Percentiles rank a stretch among this genome's conserved stretches.
phyloP scores from a whole-genome alignment of 2,888 invertebrate species.

The Lasioglossum oenotherae region DNA sequence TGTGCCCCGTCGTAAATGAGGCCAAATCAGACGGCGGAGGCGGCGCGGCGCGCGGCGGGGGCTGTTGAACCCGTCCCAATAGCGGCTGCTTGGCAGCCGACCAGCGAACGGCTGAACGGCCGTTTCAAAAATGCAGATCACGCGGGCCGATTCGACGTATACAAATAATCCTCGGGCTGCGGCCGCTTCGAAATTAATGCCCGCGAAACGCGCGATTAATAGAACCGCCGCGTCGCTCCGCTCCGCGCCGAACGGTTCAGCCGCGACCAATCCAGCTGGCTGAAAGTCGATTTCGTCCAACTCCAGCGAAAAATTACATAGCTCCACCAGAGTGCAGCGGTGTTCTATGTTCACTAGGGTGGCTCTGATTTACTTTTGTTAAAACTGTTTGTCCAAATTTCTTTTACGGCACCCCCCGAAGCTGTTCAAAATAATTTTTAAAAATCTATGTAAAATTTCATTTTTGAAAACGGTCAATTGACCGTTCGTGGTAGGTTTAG shows the following conservation, averaged over 20 bases:
- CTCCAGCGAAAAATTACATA: neutral
- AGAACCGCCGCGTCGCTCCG: constrained; percentile 17
- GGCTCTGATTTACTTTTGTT: no score
- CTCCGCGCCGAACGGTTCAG: neutral
- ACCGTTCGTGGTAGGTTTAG: no score
- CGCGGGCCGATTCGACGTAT: constrained; percentile 64
- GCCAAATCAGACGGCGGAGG: constrained; percentile 77
- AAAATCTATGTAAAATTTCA: no score
- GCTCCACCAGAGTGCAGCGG: neutral
- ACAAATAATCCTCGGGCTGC: constrained; percentile 60
- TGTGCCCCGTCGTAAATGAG: constrained; percentile 77
- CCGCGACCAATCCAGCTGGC: neutral
- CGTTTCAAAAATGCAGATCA: constrained; percentile 68
- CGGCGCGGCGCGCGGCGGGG: constrained; percentile 73
- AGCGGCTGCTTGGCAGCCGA: constrained; percentile 65
- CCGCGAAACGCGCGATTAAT: constrained; percentile 55
- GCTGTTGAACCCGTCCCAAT: constrained; percentile 75
- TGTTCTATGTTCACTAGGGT: no score
- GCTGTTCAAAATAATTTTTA: no score
- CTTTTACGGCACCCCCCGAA: no score
- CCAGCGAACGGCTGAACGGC: constrained; percentile 50
- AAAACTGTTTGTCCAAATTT: no score
- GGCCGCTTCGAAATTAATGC: constrained; percentile 60
- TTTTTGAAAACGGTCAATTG: no score
- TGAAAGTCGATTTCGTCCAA: constrained; percentile 6